Evolutionary conservation across 1,140 invertebrate genomes (phyloP).

Genomic region (Hypothenemus hampei): DNA sequence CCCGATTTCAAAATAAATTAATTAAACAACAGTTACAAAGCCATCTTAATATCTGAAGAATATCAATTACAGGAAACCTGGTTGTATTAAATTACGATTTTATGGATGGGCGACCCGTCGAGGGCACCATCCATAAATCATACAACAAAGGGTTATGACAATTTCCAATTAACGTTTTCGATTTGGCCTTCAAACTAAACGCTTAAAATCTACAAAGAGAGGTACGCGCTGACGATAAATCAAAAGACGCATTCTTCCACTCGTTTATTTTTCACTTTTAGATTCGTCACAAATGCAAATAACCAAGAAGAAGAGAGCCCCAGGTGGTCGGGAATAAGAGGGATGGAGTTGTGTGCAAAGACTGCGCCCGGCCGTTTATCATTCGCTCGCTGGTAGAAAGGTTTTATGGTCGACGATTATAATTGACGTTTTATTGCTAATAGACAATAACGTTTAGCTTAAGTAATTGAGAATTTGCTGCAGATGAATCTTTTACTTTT

Average conservation of each 20-base stretch:
- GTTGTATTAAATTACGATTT: background rate
- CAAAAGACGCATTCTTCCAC: constrained; percentile 14
- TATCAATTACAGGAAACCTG: background rate
- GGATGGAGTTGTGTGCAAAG: background rate
- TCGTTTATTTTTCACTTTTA: constrained; percentile 7
- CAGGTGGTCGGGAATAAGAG: constrained; percentile 8
- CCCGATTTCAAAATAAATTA: too few relatives aligned
- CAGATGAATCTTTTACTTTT: background rate
- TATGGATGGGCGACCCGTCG: background rate
- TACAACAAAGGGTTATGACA: constrained; percentile 11
- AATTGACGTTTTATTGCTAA: constrained; percentile 9
- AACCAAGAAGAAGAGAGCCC: constrained; percentile 5
- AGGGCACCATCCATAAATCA: constrained; percentile 20
- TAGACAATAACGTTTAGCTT: constrained; percentile 3
- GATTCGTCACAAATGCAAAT: constrained; percentile 11
- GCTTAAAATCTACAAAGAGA: constrained; percentile 5
- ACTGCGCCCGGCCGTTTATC: too few relatives aligned
- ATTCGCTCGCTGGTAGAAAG: constrained; percentile 1
- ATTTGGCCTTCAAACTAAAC: constrained; percentile 6
- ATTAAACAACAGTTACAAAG: too few relatives aligned
- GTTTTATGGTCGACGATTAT: constrained; percentile 7
- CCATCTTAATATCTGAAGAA: too few relatives aligned
- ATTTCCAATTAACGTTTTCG: constrained; percentile 15
- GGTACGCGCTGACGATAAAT: constrained; percentile 12
- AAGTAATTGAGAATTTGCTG: background rate